phyloP scores from a whole-genome alignment of 92 coral and sea anemone genomes.

The Palythoa caribaeorum region DNA sequence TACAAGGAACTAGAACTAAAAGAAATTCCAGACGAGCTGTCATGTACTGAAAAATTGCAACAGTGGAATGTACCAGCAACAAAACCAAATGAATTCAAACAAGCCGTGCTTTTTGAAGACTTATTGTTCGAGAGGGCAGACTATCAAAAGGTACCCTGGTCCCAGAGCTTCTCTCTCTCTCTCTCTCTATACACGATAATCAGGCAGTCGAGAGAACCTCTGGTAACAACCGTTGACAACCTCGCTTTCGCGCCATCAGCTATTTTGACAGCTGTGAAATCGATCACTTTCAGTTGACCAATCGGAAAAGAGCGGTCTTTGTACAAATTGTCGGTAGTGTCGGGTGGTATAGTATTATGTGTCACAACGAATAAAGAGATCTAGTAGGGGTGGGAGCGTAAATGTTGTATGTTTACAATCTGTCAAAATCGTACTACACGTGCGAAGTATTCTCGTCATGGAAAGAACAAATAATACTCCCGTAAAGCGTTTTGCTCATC shows the following conservation, averaged over 20 bases:
- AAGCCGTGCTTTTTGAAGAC: constrained; percentile 34
- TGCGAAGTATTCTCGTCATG: background rate
- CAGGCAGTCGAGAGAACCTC: too few relatives aligned
- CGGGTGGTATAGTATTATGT: background rate
- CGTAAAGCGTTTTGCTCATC: constrained; percentile 24
- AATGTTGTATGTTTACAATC: background rate
- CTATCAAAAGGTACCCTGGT: constrained; percentile 16
- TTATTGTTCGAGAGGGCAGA: constrained; percentile 41
- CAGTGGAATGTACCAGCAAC: constrained; percentile 49
- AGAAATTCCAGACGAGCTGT: constrained; percentile 45
- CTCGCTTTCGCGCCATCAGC: too few relatives aligned
- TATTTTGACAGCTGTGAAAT: background rate
- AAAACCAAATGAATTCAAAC: constrained; percentile 22
- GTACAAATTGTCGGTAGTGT: constrained; percentile 5
- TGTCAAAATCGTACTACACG: background rate
- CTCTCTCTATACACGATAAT: too few relatives aligned
- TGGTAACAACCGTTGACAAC: too few relatives aligned
- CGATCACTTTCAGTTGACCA: constrained; percentile 7
- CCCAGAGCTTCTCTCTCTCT: too few relatives aligned
- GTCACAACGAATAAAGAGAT: background rate
- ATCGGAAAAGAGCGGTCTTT: constrained; percentile 1
- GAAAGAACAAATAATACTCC: constrained; percentile 24
- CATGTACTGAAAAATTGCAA: constrained; percentile 39
- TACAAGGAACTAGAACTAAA: constrained; percentile 23
- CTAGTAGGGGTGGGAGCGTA: constrained; percentile 14